A percentile compares a stretch with the other conserved stretches of the same genome.
These are phyloP conservation scores for Callionymus lyra DNA, from an alignment of 2,113 vertebrate species.

Conservation along the genomic window DNA sequence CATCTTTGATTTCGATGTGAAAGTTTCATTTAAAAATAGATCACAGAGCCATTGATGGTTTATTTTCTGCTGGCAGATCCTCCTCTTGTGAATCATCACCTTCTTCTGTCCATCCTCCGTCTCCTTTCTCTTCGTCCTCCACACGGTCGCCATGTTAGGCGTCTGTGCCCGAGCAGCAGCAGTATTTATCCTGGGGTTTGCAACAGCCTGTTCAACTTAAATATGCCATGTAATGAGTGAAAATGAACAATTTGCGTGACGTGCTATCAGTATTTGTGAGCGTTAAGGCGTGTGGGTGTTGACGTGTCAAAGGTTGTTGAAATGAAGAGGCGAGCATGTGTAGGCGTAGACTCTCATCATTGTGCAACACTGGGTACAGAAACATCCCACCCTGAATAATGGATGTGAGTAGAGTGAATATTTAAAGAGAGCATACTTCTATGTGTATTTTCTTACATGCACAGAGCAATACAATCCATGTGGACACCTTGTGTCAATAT, in stretches of 20 bases:
- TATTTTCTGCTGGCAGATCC: slow-evolving; percentile 11
- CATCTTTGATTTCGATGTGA: no score
- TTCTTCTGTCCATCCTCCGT: slow-evolving; percentile 35
- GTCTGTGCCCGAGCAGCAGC: slow-evolving; percentile 45
- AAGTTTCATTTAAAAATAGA: slow-evolving; percentile 18
- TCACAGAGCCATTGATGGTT: slow-evolving; percentile 9
- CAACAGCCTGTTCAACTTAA: slow-evolving; percentile 14
- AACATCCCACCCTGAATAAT: slow-evolving; percentile 68
- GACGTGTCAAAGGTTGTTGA: slow-evolving; percentile 15
- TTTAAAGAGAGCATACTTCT: slow-evolving; percentile 53
- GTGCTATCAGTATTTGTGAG: slow-evolving; percentile 43
- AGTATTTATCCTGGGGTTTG: slow-evolving; percentile 30
- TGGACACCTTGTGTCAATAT: slow-evolving; percentile 2
- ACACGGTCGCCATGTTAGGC: slow-evolving; percentile 62
- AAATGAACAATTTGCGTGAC: slow-evolving; percentile 21
- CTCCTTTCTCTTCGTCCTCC: slow-evolving; percentile 9
- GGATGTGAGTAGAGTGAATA: slow-evolving; percentile 62
- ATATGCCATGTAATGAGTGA: slow-evolving; percentile 11
- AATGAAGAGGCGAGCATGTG: slow-evolving; percentile 17
- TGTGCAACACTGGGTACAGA: slow-evolving; percentile 46
- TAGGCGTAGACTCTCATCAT: slow-evolving; percentile 32
- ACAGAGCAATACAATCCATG: slow-evolving; percentile 15
- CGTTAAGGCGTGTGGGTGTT: slow-evolving; percentile 49
- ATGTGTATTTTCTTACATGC: slow-evolving; percentile 12
- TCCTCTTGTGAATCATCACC: slow-evolving; percentile 44